Base-by-base conservation (phyloP, 1,140 invertebrate genomes). In the silkworm (Bombyx mori) region DNA sequence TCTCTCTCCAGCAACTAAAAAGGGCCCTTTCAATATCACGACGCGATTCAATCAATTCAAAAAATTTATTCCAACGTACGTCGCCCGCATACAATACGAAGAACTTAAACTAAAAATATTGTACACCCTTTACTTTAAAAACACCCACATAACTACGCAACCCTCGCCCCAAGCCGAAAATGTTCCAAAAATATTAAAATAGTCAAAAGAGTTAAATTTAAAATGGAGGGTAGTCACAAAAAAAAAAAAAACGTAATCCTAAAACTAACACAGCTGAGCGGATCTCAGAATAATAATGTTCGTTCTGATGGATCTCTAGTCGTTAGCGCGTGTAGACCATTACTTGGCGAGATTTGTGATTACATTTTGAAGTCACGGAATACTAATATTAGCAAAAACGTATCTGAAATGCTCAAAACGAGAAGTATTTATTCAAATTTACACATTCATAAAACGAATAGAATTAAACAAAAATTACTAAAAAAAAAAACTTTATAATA, bases 151-250 rank as follows among this genome's bases (percentile, higher is more conserved):
- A 59, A 70, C 50, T 51, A 35, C 50, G 50, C 10, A 22, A 35
- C 75, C 79, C 77, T 84, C 82, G 66, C 81, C 80, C 78, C 54
- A 78, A 77, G 63, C 69, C 68, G 75, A 83, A 83, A 76, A 61
- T 75, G 82, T 82, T 79, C 77, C 79, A 77, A 74, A 86, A 86
- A 86, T 86, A 85, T 85, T 86, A 85, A 86, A 86, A 85, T 83
- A 83, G 82, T 81, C 75, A 80, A 85, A 85, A 85, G 82, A 83
- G 80, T 85, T 86, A 82, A 86, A 86, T 77, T 83, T 86, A 81
- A 85, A 80, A 76, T 61, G 71, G 68, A 77, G 79, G 80, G 75
- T 75, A 73, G 60, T 54, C 53, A 54, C 45, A 48, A 18, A 69
- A 61, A 73, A 69, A 73, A 18, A 83, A 81, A 79, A 56, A 74